Conservation (phyloP, 2,888 invertebrate species). For the Chalcosyrphus nemorum region DNA sequence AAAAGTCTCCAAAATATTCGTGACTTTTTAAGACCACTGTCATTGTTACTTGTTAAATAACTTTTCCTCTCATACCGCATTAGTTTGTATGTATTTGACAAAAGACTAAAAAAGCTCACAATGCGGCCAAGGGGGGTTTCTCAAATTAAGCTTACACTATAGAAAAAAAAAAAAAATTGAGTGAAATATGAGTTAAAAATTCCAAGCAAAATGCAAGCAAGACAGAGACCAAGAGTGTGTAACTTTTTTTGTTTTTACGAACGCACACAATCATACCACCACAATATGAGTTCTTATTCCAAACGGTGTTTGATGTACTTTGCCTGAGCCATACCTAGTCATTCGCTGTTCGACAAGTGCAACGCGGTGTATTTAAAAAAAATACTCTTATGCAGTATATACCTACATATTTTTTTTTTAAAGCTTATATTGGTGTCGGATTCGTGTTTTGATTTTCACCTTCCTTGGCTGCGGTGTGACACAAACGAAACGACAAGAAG, state of each 20-base stretch:
- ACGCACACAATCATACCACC: slow-evolving; percentile 5
- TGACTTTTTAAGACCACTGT: slow-evolving; percentile 28
- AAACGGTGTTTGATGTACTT: slow-evolving; percentile 41
- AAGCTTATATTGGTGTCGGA: slow-evolving; percentile 58
- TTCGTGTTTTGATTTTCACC: slow-evolving; percentile 67
- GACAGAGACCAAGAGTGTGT: slow-evolving; percentile 23
- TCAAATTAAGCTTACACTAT: slow-evolving; percentile 15
- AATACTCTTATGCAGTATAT: neutral
- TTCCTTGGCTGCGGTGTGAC: slow-evolving; percentile 58
- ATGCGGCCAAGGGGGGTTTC: neutral
- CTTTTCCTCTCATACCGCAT: slow-evolving; percentile 4
- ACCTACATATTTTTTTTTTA: neutral
- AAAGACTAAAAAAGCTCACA: slow-evolving; percentile 21
- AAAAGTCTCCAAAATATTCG: neutral
- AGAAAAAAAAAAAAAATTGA: slow-evolving; percentile 12
- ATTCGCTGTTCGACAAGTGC: slow-evolving; percentile 61
- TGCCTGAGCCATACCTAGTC: slow-evolving; percentile 50
- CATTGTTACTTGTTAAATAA: neutral
- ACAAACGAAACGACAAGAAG: slow-evolving; percentile 24
- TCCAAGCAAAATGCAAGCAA: neutral
- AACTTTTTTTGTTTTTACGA: too few species aligned
- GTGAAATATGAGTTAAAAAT: slow-evolving; percentile 40
- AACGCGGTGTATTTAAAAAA: slow-evolving; percentile 31
- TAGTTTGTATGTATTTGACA: neutral
- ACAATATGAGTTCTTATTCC: slow-evolving; percentile 51